These are phyloP conservation scores for Pangasius mekongensis DNA, from an alignment of 2,797 vertebrate genomes.

Conservation along the genomic window DNA sequence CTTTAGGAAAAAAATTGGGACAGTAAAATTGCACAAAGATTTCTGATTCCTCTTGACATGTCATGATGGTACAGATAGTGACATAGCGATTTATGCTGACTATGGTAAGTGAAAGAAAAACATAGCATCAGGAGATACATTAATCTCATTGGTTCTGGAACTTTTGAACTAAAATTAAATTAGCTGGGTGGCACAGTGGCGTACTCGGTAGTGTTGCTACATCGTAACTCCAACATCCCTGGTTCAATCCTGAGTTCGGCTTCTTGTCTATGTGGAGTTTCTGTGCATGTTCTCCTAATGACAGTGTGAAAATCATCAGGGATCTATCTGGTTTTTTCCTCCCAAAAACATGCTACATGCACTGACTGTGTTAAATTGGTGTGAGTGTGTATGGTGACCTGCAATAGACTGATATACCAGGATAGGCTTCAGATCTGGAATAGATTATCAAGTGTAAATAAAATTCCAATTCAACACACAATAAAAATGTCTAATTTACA, in stretches of 20 bases:
- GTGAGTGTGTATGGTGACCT: background rate
- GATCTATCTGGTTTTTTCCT: conserved; percentile 2
- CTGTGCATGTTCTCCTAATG: background rate
- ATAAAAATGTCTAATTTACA: background rate
- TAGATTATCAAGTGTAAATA: background rate
- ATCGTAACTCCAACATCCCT: background rate
- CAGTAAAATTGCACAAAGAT: no score
- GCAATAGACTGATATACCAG: background rate
- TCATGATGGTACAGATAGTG: background rate
- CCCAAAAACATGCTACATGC: background rate
- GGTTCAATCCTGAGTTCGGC: background rate
- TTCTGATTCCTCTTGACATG: background rate
- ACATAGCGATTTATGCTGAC: background rate
- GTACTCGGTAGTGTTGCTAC: background rate
- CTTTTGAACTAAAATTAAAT: background rate
- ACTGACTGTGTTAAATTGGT: background rate
- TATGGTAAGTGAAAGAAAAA: background rate
- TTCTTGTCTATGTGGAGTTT: background rate
- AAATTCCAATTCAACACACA: background rate
- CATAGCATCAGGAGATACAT: background rate
- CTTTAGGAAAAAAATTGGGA: background rate
- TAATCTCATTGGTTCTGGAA: background rate
- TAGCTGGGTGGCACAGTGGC: no score
- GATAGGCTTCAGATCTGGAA: background rate
- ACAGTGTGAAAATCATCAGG: background rate